These are phyloP conservation scores for Mesorhabditis spiculigera DNA, from an alignment of 2,888 invertebrate species.

Conservation along the genomic window DNA sequence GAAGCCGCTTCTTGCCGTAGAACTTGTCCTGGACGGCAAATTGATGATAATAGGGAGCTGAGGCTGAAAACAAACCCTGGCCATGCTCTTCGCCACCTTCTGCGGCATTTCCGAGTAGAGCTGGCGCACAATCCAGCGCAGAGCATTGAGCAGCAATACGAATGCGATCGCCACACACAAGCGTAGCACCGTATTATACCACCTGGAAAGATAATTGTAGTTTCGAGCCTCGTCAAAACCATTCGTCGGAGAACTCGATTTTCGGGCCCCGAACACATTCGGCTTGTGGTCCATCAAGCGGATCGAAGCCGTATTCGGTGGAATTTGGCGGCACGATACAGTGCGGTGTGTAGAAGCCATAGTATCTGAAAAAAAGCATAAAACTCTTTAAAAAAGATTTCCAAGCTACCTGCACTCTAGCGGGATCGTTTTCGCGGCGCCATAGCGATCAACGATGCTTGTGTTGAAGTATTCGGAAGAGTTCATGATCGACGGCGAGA, in stretches of 20 bases:
- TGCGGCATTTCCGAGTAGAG: not conserved
- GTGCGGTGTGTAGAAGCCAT: conserved; percentile 4
- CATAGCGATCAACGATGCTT: not conserved
- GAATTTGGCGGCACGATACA: not conserved
- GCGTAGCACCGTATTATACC: not conserved
- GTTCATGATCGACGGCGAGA: not conserved
- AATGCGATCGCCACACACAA: not conserved
- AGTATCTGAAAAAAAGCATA: not conserved
- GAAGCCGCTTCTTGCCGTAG: not conserved
- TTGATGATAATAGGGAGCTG: not conserved
- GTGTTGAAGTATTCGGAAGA: not conserved
- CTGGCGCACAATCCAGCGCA: not conserved
- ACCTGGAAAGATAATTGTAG: not conserved
- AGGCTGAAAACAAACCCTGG: not conserved
- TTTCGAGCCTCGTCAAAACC: not conserved
- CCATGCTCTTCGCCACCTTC: not conserved
- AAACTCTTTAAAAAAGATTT: not conserved
- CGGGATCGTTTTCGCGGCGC: not conserved
- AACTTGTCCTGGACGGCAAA: not conserved
- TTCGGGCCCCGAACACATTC: not conserved
- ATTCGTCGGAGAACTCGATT: conserved; percentile 4
- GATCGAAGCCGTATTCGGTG: not conserved
- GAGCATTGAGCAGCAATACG: not conserved
- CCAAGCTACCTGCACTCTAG: not conserved
- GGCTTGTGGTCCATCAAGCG: not conserved